Evolutionary conservation across 2,888 invertebrate genomes (phyloP).

Genomic region (Pachymerium ferrugineum): DNA sequence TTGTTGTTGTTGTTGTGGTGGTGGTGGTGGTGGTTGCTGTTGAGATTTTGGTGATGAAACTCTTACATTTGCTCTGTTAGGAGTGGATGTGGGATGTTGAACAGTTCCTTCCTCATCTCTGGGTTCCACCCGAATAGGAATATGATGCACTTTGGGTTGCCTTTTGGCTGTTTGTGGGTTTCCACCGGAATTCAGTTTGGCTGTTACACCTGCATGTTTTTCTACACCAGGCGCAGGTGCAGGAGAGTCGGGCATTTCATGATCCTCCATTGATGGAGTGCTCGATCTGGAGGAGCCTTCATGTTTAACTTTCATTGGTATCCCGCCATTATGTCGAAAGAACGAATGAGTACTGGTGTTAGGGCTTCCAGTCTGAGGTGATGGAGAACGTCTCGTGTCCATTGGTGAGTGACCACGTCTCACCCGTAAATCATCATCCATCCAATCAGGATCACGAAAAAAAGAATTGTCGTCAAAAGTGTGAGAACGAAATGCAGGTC

Average conservation of each 20-base stretch:
- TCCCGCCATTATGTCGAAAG: slow-evolving; percentile 17
- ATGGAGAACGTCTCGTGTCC: neutral
- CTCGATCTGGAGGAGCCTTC: slow-evolving; percentile 32
- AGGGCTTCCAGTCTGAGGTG: neutral
- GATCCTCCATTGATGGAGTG: slow-evolving; percentile 32
- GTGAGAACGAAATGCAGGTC: neutral
- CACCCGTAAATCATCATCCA: slow-evolving; percentile 3
- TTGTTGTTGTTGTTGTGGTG: neutral
- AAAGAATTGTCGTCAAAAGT: neutral
- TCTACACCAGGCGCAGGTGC: slow-evolving; percentile 25
- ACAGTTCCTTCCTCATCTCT: slow-evolving; percentile 51
- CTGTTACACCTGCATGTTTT: slow-evolving; percentile 34
- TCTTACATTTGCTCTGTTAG: neutral
- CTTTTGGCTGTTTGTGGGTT: slow-evolving; percentile 33
- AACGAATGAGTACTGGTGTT: neutral
- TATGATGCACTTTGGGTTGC: slow-evolving; percentile 59
- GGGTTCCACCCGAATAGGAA: slow-evolving; percentile 83
- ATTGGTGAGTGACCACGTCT: neutral
- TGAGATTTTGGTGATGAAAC: neutral
- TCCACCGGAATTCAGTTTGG: slow-evolving; percentile 12
- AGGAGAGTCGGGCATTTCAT: slow-evolving; percentile 6
- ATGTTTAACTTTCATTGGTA: slow-evolving; percentile 32
- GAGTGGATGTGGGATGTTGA: neutral
- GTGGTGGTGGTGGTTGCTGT: neutral
- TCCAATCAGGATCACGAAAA: slow-evolving; percentile 1